A percentile compares a stretch with the other conserved stretches of the same genome.
phyloP scores from a whole-genome alignment of 2,797 vertebrate genomes.

The Scyliorhinus canicula region DNA sequence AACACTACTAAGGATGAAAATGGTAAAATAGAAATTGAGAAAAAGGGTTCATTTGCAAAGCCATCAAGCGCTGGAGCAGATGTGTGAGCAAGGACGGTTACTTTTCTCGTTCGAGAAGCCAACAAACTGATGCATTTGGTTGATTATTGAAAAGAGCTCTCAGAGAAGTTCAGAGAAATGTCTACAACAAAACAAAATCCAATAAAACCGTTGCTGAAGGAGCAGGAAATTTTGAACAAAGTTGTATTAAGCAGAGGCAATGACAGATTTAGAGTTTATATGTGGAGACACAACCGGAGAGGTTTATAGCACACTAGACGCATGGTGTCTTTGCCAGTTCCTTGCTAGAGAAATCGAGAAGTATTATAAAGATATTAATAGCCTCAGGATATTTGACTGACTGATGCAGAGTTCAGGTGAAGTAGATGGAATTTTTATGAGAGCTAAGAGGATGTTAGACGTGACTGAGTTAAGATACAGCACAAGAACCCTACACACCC shows the following conservation, averaged over 20 bases:
- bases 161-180: not conserved
- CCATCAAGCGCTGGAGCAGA: not conserved
- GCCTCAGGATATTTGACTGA: not conserved
- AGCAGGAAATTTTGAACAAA: not conserved
- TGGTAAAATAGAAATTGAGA: not conserved
- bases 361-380: not conserved
- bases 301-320: not conserved
- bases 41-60: not conserved
- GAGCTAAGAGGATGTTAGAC: not conserved
- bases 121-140: not conserved
- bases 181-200: not conserved
- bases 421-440: not conserved
- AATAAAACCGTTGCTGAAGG: not conserved
- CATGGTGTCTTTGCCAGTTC: not conserved
- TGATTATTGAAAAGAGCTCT: not conserved
- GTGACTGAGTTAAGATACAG: not conserved
- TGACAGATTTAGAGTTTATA: constrained; percentile 4
- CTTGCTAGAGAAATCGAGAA: not conserved
- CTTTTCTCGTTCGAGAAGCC: not conserved
- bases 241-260: not conserved
- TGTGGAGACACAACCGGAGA: not conserved
- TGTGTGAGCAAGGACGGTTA: not conserved
- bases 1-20: not conserved
- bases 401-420: not conserved
- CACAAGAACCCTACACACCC: not conserved